Evolutionary conservation across 2,113 vertebrate species (phyloP), one percentile per base, ranked within the genome.

Genomic region (Rafetus swinhoei): DNA sequence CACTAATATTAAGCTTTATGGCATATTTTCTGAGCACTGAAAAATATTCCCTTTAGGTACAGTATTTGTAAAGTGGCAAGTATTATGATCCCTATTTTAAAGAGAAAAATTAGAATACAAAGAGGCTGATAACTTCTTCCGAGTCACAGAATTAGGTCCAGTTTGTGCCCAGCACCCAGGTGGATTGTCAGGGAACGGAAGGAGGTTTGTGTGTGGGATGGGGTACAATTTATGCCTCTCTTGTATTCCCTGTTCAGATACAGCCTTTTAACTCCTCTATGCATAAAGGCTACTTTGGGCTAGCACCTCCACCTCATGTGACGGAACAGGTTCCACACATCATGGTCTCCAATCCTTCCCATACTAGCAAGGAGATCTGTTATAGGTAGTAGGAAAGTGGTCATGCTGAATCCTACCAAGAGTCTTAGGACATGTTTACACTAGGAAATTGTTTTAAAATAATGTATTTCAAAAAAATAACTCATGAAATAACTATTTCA

Each of bases 261-360:
- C 21, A 72, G 9, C 9, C 39, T 19, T 76, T 13, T 39, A 39
- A 50, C 1, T 7, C 6, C 79, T 16, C 55, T 11, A 59, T 54
- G 9, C 12, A 54, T 22, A 81, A 45, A 79, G 81, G 29, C 12
- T 81, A 24, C 27, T 82, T 87, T 79, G 12, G 39, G n/a, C 9
- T 60, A 85, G 52, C 16, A 56, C 2, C 0, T 10, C 25, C 19
- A 13, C 18, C 50, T 11, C 24, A 53, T 0, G 0, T 0, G 0
- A 79, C 0, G 39, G 29, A 87, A 65, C 9, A 16, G 87, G 24
- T 25, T 32, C 15, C 1, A 0, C 27, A 87, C 32, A 12, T 89
- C 9, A 9, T 93, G 60, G 18, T 89, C 5, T 80, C 55, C 69
- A n/a, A 39, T 39, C 22, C 22, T 29, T 81, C 19, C 83, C 90